A percentile compares a stretch with the other conserved stretches of the same genome.
These are phyloP conservation scores for Leptinotarsa lineolata DNA, from an alignment of 1,140 invertebrate species.

Conservation along the genomic window DNA sequence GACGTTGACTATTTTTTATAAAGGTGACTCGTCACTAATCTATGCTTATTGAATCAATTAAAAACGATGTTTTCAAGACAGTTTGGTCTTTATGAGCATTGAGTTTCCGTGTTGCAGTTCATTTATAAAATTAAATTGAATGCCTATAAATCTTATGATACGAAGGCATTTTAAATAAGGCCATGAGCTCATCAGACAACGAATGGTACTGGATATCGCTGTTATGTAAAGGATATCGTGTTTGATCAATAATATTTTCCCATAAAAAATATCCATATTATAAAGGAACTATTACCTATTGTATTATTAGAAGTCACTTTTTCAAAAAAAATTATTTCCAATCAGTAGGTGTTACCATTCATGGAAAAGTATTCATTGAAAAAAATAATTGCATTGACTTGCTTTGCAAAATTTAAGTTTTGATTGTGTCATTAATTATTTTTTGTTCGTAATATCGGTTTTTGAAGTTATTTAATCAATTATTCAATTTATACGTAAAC, in stretches of 20 bases:
- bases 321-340: too few relatives aligned
- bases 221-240: neutral
- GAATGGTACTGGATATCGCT: neutral
- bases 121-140: neutral
- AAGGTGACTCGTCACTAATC: neutral
- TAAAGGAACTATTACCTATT: neutral
- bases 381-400: too few relatives aligned
- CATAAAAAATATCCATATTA: neutral
- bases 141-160: neutral
- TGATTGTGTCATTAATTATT: too few relatives aligned
- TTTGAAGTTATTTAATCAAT: too few relatives aligned
- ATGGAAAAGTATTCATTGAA: too few relatives aligned
- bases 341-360: too few relatives aligned
- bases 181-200: neutral
- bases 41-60: neutral
- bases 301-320: too few relatives aligned
- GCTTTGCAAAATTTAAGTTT: too few relatives aligned
- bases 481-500: too few relatives aligned
- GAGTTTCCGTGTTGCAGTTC: neutral
- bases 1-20: neutral
- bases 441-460: too few relatives aligned
- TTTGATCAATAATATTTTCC: neutral
- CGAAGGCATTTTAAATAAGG: neutral
- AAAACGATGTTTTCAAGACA: neutral
- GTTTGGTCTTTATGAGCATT: neutral